Conservation (phyloP, 2,888 invertebrate species). For the Epistrophe grossulariae region DNA sequence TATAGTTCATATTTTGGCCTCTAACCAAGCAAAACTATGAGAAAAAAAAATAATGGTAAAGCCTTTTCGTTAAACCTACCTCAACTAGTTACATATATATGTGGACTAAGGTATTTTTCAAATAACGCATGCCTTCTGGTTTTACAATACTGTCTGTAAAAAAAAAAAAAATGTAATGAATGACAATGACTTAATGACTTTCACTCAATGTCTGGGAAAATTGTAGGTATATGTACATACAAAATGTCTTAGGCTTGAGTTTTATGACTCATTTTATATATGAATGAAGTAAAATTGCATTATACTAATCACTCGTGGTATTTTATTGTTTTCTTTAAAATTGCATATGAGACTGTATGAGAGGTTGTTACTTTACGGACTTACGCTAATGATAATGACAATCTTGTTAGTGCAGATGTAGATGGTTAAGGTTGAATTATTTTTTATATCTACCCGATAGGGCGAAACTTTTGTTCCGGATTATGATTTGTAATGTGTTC, state of each 20-base stretch:
- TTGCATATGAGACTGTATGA: conserved; percentile 2
- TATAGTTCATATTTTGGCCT: conserved; percentile 38
- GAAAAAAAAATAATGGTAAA: background rate
- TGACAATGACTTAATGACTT: conserved; percentile 69
- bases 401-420: conserved; percentile 38
- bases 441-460: background rate
- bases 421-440: conserved; percentile 16
- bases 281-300: conserved; percentile 27
- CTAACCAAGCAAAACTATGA: conserved; percentile 35
- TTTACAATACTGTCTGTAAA: conserved; percentile 1
- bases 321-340: conserved; percentile 44
- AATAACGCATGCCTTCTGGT: conserved; percentile 9
- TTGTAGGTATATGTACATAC: background rate
- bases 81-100: background rate
- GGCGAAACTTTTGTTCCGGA: conserved; percentile 29
- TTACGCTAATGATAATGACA: conserved; percentile 55
- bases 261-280: conserved; percentile 36
- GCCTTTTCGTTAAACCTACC: conserved; percentile 17
- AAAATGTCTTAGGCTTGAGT: conserved; percentile 1
- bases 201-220: conserved; percentile 52
- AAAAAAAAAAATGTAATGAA: conserved; percentile 15
- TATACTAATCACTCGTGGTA: conserved; percentile 25
- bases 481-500: background rate
- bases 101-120: conserved; percentile 10
- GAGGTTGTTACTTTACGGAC: conserved; percentile 21